Conservation (phyloP, 2,888 invertebrate species). For the Stenurella melanura region DNA sequence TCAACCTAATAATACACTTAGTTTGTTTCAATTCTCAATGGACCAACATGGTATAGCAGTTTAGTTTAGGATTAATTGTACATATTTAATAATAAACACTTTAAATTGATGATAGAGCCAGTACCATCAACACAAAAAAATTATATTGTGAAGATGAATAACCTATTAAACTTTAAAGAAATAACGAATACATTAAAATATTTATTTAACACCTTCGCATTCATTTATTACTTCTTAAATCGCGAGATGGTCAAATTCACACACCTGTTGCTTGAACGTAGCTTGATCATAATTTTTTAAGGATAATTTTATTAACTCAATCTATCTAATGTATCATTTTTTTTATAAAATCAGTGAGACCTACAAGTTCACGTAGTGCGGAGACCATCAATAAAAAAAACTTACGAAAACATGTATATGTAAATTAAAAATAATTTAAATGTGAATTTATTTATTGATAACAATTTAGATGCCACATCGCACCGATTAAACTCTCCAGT, state of each 20-base stretch:
- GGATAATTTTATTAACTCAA: background rate
- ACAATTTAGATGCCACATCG: too few species aligned
- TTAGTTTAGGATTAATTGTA: background rate
- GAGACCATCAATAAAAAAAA: background rate
- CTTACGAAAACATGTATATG: conserved; percentile 11
- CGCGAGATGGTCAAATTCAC: conserved; percentile 2
- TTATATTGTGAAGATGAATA: background rate
- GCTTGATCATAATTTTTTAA: background rate
- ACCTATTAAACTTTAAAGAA: background rate
- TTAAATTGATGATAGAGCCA: background rate
- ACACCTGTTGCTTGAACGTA: conserved; percentile 22
- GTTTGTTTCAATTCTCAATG: too few species aligned
- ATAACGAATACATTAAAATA: background rate
- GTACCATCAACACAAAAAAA: background rate
- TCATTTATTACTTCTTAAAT: conserved; percentile 3
- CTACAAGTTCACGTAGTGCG: background rate
- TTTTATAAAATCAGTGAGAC: background rate
- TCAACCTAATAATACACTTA: too few species aligned
- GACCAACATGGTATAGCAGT: too few species aligned
- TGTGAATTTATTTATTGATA: background rate
- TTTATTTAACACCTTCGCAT: conserved; percentile 1
- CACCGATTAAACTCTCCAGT: background rate
- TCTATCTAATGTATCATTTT: conserved; percentile 7
- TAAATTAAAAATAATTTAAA: conserved; percentile 10
- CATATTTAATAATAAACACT: background rate